Percentiles rank a stretch among this genome's conserved stretches.
Conservation (phyloP, 2,113 vertebrate species). For the Brachirus orientalis region DNA sequence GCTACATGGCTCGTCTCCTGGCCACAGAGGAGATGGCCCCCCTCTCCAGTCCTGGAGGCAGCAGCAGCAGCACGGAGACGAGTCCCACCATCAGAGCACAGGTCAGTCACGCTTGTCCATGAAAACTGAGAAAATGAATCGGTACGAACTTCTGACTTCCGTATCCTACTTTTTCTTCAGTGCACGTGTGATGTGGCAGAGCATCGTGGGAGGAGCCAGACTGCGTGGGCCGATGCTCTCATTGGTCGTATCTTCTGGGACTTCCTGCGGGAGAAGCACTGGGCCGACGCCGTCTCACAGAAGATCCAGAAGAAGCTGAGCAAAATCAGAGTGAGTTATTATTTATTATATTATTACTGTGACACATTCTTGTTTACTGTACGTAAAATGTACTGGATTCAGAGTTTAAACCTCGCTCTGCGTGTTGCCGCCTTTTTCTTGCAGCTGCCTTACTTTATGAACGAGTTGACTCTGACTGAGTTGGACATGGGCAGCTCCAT, state of each 20-base stretch:
- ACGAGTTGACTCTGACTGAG: constrained; percentile 87
- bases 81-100: constrained; percentile 74
- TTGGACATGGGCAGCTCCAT: constrained; percentile 89
- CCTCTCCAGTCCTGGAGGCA: constrained; percentile 71
- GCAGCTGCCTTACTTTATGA: constrained; percentile 92
- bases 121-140: no score
- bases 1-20: constrained; percentile 85
- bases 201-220: constrained; percentile 27
- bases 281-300: constrained; percentile 83
- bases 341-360: no score
- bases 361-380: no score
- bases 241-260: constrained; percentile 91
- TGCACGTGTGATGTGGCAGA: constrained; percentile 66
- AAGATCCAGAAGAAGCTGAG: constrained; percentile 93
- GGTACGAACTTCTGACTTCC: no score
- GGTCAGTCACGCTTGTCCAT: constrained; percentile 44
- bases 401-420: no score
- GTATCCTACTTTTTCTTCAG: constrained; percentile 54
- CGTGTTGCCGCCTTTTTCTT: no score
- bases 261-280: constrained; percentile 86
- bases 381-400: no score
- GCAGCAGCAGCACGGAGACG: constrained; percentile 58
- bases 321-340: constrained; percentile 91
- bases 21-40: constrained; percentile 59
- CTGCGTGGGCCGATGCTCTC: constrained; percentile 85